These are phyloP conservation scores for Aethina tumida DNA, from an alignment of 1,140 invertebrate genomes.

Conservation along the genomic window DNA sequence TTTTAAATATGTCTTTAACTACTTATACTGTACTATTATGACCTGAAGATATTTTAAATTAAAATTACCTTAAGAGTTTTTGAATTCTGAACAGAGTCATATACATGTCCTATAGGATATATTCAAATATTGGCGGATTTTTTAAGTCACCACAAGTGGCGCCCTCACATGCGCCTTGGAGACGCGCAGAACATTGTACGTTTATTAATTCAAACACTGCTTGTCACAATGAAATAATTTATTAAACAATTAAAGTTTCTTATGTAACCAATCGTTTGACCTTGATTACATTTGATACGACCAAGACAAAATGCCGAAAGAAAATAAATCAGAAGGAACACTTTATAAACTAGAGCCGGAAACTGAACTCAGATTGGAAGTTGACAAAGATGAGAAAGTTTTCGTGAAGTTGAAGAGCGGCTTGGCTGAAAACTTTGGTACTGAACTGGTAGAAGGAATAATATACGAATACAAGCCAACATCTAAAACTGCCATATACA, in stretches of 20 bases:
- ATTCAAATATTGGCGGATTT: too few species aligned
- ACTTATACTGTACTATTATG: not conserved
- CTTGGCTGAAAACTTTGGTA: not conserved
- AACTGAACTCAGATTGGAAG: slow-evolving; percentile 86
- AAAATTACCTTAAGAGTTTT: not conserved
- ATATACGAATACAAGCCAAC: not conserved
- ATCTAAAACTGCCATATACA: too few species aligned
- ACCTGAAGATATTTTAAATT: not conserved
- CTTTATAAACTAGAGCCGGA: slow-evolving; percentile 83
- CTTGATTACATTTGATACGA: too few species aligned
- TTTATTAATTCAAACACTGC: too few species aligned
- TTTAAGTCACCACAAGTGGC: too few species aligned
- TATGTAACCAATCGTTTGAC: too few species aligned
- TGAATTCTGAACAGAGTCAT: not conserved
- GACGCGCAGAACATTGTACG: too few species aligned
- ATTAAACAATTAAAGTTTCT: too few species aligned
- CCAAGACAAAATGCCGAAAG: slow-evolving; percentile 16
- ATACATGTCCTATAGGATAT: not conserved
- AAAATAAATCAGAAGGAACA: slow-evolving; percentile 35
- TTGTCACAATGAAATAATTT: too few species aligned
- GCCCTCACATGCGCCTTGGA: too few species aligned
- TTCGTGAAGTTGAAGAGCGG: not conserved
- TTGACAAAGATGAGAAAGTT: slow-evolving; percentile 50
- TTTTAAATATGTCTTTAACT: not conserved
- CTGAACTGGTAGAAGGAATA: not conserved